Base-by-base conservation (phyloP, 2,888 invertebrate genomes). In the Monopis laevigella region DNA sequence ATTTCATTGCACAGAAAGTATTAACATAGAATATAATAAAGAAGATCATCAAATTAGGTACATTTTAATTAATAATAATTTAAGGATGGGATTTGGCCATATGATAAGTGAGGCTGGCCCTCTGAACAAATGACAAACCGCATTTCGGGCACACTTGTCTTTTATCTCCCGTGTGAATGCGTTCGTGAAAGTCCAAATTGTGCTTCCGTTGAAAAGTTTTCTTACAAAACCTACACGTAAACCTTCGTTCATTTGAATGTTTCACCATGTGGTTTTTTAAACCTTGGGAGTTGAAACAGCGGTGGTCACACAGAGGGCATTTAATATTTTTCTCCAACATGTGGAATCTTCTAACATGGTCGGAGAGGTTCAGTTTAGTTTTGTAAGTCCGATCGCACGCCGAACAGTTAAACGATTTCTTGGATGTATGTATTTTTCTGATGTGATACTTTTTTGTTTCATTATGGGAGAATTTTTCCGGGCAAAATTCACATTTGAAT, bases 151-250 rank as follows among this genome's bases (percentile, higher is more conserved):
- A 77, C 10, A 62, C 56, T 43, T 70, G 68, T 1, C 69, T 66
- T 30, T 62, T 56, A 40, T 73, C 67, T 0, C 74, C 69, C 0
- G 67, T 69, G 40, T 75, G 77, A 42, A 63, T 68, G 10, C 75
- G 58, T 39, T 63, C 57, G 46, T 80, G 80, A 5, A 73, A 65
- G 1, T 68, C 70, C 14, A 78, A 47, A 0, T 72, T 65, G 14
- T 65, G 68, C 21, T 65, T 63, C 42, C 74, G 69, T 1, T 70
- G 68, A 43, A 80, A 80, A 3, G 59, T 58, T 46, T 74, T 78
- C 3, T 65, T 66, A 43, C 78, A 78, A 34, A 64, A 53, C 2
- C 59, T 56, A 47, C 78, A 78, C 38, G 62, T 57, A 39, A 63
- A 72, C 8, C 69, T 70, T 41, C 67, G 63, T 42, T 66, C 58